These are phyloP conservation scores for Meloidogyne floridensis DNA, from an alignment of 1,140 invertebrate species.

Conservation along the genomic window DNA sequence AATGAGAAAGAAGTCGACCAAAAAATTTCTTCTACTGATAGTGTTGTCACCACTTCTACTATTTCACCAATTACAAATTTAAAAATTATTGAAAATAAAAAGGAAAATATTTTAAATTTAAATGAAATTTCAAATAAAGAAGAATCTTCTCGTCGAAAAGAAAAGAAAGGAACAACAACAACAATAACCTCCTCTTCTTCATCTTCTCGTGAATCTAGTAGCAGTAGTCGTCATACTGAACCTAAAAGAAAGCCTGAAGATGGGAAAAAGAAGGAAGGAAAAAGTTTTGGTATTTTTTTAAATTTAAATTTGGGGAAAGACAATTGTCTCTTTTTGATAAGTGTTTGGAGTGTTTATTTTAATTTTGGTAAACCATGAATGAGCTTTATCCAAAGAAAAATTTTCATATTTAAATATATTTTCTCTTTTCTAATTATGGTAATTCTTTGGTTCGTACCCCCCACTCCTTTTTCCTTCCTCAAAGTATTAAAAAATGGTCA, in stretches of 20 bases:
- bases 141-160: neutral
- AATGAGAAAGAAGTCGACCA: neutral
- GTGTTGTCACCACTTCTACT: neutral
- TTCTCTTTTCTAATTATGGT: no score
- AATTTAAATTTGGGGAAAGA: neutral
- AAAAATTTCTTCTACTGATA: neutral
- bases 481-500: no score
- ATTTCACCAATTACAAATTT: neutral
- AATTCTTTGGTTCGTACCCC: no score
- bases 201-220: neutral
- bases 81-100: neutral
- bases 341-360: no score
- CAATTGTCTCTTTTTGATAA: neutral
- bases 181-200: neutral
- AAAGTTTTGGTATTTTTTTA: neutral
- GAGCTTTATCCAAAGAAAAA: no score
- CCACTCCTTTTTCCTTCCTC: no score
- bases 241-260: neutral
- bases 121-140: neutral
- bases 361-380: no score
- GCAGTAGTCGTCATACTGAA: neutral
- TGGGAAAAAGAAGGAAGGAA: neutral
- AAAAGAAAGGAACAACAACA: neutral
- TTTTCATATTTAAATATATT: no score
- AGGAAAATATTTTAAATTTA: neutral